Percentiles rank a stretch among this genome's conserved stretches.
Evolutionary conservation across 2,113 vertebrate species (phyloP).

Genomic region (Chaenogobius annularis): DNA sequence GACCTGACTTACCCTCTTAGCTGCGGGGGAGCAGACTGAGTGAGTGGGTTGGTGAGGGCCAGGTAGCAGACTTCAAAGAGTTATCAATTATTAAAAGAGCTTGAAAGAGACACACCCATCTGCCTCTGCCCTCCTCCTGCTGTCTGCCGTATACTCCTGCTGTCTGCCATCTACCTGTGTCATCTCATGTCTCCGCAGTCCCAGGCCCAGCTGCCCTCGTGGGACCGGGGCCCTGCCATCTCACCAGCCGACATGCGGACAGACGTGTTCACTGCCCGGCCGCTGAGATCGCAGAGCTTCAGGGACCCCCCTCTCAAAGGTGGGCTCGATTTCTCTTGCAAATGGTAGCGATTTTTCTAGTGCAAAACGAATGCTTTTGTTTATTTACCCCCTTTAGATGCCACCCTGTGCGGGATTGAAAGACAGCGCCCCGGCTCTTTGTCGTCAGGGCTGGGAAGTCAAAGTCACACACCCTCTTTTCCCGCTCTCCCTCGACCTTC

Average conservation of each 20-base stretch:
- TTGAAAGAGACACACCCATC: conserved; percentile 51
- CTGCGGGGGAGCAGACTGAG: conserved; percentile 6
- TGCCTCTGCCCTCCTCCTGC: conserved; percentile 24
- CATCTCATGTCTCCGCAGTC: conserved; percentile 48
- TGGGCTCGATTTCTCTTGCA: not conserved
- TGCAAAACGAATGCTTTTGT: no score
- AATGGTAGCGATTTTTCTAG: not conserved
- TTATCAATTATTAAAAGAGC: conserved; percentile 63
- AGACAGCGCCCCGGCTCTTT: conserved; percentile 75
- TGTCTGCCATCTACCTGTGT: conserved; percentile 19
- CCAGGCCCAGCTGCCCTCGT: conserved; percentile 75
- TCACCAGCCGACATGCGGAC: conserved; percentile 85
- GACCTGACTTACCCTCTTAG: not conserved
- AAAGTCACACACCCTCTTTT: conserved; percentile 71
- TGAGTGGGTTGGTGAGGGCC: conserved; percentile 14
- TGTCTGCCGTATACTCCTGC: not conserved
- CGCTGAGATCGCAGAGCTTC: conserved; percentile 78
- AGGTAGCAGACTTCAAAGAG: conserved; percentile 54
- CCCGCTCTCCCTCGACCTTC: conserved; percentile 80
- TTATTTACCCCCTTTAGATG: conserved; percentile 52
- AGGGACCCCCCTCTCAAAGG: conserved; percentile 79
- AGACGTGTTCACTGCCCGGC: conserved; percentile 85
- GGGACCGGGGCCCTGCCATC: conserved; percentile 79
- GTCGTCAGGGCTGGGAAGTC: conserved; percentile 68
- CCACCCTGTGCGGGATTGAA: conserved; percentile 74